Conservation (phyloP, 2,797 vertebrate genomes). For the Halcyon chelicuti region DNA sequence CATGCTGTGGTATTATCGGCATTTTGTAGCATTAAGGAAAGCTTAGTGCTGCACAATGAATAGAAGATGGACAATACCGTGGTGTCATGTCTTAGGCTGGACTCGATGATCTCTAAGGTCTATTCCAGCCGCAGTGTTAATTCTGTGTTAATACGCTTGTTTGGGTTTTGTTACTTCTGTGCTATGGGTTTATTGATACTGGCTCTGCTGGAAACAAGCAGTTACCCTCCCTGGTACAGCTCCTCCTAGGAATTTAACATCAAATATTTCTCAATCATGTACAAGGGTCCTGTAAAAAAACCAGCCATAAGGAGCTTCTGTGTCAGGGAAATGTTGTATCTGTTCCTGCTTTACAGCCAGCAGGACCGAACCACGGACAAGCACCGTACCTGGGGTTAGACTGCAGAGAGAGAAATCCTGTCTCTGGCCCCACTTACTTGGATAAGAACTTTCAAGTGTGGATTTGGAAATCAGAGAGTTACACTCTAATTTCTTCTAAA, state of each 20-base stretch:
- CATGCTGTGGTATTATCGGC: not conserved
- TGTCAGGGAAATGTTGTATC: not conserved
- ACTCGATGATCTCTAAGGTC: no score
- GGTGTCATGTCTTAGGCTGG: no score
- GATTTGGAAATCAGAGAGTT: not conserved
- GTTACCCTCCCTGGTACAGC: not conserved
- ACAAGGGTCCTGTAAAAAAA: not conserved
- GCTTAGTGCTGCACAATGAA: rapidly evolving
- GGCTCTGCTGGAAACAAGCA: not conserved
- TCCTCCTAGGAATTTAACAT: not conserved
- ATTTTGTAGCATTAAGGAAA: not conserved
- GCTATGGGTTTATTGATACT: not conserved
- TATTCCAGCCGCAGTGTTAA: no score
- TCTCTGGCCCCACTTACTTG: not conserved
- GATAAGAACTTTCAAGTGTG: not conserved
- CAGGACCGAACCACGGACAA: rapidly evolving
- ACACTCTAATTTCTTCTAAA: not conserved
- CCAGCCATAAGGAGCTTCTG: not conserved
- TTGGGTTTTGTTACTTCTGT: not conserved
- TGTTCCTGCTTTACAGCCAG: not conserved
- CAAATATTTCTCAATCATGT: not conserved
- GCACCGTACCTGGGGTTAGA: not conserved
- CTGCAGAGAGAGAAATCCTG: not conserved
- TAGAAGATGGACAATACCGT: not conserved
- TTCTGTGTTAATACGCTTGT: no score